These are phyloP conservation scores for Urocitellus parryii DNA, from an alignment of 2,113 vertebrate species.

Conservation along the genomic window DNA sequence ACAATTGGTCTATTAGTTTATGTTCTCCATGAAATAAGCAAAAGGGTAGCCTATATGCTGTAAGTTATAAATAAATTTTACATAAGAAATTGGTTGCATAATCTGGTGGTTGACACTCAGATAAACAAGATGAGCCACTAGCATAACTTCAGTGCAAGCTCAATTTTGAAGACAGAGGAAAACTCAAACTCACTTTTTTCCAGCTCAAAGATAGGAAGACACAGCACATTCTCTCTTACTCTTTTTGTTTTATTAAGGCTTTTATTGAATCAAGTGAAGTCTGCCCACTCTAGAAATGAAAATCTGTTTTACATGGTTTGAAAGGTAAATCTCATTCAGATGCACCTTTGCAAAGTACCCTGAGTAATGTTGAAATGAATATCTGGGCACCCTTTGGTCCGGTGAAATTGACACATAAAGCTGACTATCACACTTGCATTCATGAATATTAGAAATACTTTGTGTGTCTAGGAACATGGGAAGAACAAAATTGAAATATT, in stretches of 20 bases:
- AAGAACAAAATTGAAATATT: not conserved
- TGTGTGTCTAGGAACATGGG: not conserved
- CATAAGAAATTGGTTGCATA: not conserved
- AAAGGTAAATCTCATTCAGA: not conserved
- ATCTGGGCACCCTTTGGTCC: not conserved
- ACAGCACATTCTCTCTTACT: not conserved
- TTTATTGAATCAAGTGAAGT: not conserved
- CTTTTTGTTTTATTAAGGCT: not conserved
- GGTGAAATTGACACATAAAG: not conserved
- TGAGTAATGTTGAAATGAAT: not conserved
- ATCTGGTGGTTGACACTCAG: not conserved
- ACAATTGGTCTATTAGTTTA: not conserved
- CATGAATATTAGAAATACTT: not conserved
- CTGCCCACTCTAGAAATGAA: too few species aligned
- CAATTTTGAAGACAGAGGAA: not conserved
- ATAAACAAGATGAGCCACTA: not conserved
- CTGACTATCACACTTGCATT: not conserved
- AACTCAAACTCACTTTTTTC: not conserved
- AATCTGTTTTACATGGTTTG: not conserved
- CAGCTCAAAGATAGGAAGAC: not conserved
- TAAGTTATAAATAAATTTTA: not conserved
- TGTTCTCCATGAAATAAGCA: not conserved
- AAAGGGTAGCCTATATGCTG: not conserved
- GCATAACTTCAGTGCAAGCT: not conserved
- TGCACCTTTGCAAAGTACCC: not conserved